These are phyloP conservation scores for Muraenolepis orangiensis DNA, from an alignment of 2,797 vertebrate genomes.

Conservation along the genomic window DNA sequence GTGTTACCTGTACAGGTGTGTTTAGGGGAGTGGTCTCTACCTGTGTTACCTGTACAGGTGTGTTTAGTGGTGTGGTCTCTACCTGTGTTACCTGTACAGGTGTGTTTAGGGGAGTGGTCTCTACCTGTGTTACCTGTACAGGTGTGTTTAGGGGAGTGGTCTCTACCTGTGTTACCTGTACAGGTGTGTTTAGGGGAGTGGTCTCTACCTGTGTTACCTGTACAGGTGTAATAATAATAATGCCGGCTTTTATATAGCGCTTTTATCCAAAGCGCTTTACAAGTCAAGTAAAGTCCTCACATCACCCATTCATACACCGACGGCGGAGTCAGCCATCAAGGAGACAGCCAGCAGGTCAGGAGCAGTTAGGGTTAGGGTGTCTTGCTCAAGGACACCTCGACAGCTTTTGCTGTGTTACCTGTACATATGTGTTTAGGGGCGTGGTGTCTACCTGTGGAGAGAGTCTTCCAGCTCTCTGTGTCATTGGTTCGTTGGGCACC, in stretches of 20 bases:
- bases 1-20: background rate
- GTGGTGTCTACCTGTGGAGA: constrained; percentile 71
- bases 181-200: background rate
- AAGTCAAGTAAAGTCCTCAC: no score
- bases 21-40: constrained; percentile 50
- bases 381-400: no score
- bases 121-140: no score
- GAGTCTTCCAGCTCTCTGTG: constrained; percentile 70
- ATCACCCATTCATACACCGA: no score
- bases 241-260: no score
- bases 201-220: constrained; percentile 74
- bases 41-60: constrained; percentile 30
- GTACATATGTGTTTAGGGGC: background rate
- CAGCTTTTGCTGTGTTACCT: constrained; percentile 45
- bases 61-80: constrained; percentile 19
- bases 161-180: constrained; percentile 77
- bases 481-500: constrained; percentile 68
- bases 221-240: no score
- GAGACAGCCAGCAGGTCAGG: no score
- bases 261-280: no score
- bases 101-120: constrained; percentile 5
- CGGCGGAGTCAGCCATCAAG: no score
- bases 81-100: no score
- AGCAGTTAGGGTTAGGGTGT: no score
- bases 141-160: background rate